These are phyloP conservation scores for Oligia fasciuncula DNA, from an alignment of 2,888 invertebrate genomes.

Conservation along the genomic window DNA sequence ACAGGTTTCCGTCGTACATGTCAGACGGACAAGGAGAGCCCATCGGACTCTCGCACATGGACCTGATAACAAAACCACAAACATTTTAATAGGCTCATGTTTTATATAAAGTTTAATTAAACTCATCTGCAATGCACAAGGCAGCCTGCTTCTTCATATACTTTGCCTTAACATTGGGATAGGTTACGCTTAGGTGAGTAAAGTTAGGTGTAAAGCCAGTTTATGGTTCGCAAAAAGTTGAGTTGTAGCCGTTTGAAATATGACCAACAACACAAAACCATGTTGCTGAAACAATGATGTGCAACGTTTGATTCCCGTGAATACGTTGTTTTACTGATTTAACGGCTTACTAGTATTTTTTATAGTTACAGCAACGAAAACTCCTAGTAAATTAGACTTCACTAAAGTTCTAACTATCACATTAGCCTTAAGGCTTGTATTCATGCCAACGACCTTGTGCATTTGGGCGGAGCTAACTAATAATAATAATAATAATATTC, in stretches of 20 bases:
- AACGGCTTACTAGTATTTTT: not conserved
- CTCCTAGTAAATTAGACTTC: not conserved
- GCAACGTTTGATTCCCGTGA: not conserved
- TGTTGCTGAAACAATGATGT: not conserved
- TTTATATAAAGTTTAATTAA: not conserved
- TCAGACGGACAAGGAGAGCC: conserved; percentile 85
- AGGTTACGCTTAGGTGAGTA: not conserved
- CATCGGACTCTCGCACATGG: conserved; percentile 82
- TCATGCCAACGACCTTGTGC: too few relatives aligned
- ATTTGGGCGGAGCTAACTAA: too few relatives aligned
- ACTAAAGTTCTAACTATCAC: not conserved
- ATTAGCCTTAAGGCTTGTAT: not conserved
- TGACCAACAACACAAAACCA: too few relatives aligned
- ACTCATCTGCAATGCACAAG: not conserved
- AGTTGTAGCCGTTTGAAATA: not conserved
- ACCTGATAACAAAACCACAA: conserved; percentile 67
- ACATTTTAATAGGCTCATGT: not conserved
- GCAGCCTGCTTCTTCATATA: not conserved
- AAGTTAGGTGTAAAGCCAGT: not conserved
- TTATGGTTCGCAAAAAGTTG: not conserved
- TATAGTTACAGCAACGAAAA: not conserved
- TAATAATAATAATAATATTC: too few relatives aligned
- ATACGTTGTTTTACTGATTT: not conserved
- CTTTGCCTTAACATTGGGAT: not conserved
- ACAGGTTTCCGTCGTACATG: conserved; percentile 90